Percentiles rank a stretch among this genome's conserved stretches.
Evolutionary conservation across 2,113 vertebrate species (phyloP).

Genomic region (Loxodonta africana): DNA sequence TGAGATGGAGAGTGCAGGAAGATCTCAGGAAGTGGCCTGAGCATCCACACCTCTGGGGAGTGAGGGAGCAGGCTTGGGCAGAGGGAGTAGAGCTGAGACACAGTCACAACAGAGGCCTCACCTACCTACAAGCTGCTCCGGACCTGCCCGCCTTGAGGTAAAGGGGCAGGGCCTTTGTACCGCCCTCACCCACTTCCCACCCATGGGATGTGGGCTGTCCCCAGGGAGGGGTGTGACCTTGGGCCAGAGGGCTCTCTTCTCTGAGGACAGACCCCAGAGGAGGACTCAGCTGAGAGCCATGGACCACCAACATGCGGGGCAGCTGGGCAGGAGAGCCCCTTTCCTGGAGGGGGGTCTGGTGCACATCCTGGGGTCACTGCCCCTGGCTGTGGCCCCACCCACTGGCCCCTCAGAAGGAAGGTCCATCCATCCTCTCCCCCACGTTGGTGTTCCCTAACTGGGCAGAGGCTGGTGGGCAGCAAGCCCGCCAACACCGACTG

Average conservation of each 20-base stretch:
- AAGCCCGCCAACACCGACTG: too few relatives aligned
- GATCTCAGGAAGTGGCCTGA: background rate
- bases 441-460: slow-evolving; percentile 69
- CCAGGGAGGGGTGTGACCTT: background rate
- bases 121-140: too few relatives aligned
- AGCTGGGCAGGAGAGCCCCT: background rate
- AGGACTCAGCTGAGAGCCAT: background rate
- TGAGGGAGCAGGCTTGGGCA: background rate
- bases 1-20: background rate
- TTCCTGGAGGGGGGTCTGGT: too few relatives aligned
- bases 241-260: background rate
- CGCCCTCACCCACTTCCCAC: too few relatives aligned
- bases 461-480: slow-evolving; percentile 68
- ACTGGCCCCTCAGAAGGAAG: background rate
- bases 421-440: background rate
- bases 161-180: background rate
- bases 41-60: background rate
- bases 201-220: background rate
- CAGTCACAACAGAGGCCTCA: background rate
- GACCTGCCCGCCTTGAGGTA: background rate
- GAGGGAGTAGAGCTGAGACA: too few relatives aligned
- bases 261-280: background rate
- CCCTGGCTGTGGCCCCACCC: fast-evolving
- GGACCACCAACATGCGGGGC: too few relatives aligned
- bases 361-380: too few relatives aligned